Conservation (phyloP, 2,113 vertebrate species). For the Siniperca chuatsi region DNA sequence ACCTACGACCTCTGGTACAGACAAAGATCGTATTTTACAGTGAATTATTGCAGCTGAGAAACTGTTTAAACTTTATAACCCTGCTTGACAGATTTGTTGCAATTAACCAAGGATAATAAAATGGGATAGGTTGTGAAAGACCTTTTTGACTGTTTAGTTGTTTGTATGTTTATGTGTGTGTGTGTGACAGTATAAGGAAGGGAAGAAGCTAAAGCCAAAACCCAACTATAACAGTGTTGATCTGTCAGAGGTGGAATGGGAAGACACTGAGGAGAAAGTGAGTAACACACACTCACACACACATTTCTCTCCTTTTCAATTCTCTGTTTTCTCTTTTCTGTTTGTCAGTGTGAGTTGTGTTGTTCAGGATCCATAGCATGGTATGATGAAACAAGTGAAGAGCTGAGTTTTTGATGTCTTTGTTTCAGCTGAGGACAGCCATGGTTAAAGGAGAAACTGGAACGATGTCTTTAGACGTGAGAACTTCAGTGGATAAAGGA, state of each 20-base stretch:
- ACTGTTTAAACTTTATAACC: background rate
- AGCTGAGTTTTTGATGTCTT: background rate
- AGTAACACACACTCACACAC: constrained; percentile 34
- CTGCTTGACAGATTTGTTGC: background rate
- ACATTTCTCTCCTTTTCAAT: background rate
- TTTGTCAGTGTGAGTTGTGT: background rate
- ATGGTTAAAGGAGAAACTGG: constrained; percentile 96
- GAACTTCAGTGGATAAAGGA: constrained; percentile 93
- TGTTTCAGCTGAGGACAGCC: constrained; percentile 90
- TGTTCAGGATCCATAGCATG: background rate
- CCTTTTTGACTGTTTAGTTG: background rate
- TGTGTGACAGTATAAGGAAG: constrained; percentile 90
- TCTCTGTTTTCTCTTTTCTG: background rate
- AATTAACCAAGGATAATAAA: background rate
- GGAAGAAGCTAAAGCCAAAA: constrained; percentile 93
- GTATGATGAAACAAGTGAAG: background rate
- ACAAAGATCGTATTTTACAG: background rate
- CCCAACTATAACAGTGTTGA: constrained; percentile 98
- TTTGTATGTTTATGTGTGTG: constrained; percentile 29
- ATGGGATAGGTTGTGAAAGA: background rate
- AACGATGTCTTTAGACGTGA: constrained; percentile 91
- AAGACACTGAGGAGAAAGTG: constrained; percentile 90
- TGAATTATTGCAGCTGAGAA: background rate
- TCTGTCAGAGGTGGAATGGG: constrained; percentile 95
- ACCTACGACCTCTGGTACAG: constrained; percentile 93